A percentile compares a stretch with the other conserved stretches of the same genome.
phyloP scores from a whole-genome alignment of 2,113 vertebrate species.

The Leucopternis melanops region DNA sequence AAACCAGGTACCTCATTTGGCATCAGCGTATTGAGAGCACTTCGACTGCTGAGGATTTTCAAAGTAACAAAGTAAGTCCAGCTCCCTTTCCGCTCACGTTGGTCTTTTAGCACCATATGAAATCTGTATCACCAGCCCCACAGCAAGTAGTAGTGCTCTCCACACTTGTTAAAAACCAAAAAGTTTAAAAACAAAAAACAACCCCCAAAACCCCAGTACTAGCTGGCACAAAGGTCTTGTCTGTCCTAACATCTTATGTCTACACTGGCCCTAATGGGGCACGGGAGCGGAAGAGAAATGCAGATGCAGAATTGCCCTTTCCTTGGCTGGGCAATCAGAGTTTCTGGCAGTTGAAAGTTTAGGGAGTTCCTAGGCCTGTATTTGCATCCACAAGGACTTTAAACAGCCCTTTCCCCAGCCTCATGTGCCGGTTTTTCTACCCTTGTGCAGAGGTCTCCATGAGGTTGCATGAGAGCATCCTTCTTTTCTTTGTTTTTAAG shows the following conservation, averaged over 20 bases:
- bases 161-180: accelerated
- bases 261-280: neutral
- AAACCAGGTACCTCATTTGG: conserved; percentile 94
- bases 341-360: neutral
- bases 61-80: conserved; percentile 93
- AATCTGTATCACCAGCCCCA: neutral
- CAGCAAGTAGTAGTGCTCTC: neutral
- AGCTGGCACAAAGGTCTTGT: neutral
- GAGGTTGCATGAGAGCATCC: neutral
- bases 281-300: neutral
- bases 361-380: neutral
- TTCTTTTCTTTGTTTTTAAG: neutral
- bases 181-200: neutral
- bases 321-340: neutral
- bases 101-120: accelerated
- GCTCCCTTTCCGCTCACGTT: neutral
- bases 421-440: accelerated
- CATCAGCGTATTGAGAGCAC: conserved; percentile 90
- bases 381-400: neutral
- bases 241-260: too few species aligned
- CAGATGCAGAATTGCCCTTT: neutral
- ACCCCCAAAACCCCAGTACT: accelerated
- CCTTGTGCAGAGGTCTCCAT: neutral
- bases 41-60: conserved; percentile 91
- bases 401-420: neutral